A percentile compares a stretch with the other conserved stretches of the same genome.
These are phyloP conservation scores for Cotesia glomerata DNA, from an alignment of 1,140 invertebrate genomes.

Conservation along the genomic window DNA sequence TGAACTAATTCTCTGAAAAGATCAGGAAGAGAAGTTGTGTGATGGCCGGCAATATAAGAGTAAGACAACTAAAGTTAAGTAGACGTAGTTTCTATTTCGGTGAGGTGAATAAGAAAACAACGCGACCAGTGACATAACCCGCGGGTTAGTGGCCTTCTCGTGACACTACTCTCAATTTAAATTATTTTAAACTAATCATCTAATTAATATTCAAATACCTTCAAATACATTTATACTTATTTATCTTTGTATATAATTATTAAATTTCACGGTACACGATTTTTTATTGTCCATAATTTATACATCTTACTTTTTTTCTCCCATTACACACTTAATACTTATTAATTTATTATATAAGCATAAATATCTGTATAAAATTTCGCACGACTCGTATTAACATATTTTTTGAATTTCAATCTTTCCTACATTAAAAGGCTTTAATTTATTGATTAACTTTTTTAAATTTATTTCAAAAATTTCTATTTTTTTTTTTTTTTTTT, in stretches of 20 bases:
- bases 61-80: slow-evolving; percentile 14
- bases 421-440: too few relatives aligned
- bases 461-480: background rate
- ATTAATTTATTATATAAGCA: too few relatives aligned
- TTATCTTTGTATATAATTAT: too few relatives aligned
- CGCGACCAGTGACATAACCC: slow-evolving; percentile 38
- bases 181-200: background rate
- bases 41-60: slow-evolving; percentile 14
- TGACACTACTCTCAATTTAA: slow-evolving; percentile 13
- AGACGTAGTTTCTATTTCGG: slow-evolving; percentile 38
- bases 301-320: background rate
- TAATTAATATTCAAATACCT: background rate
- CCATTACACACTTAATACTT: slow-evolving; percentile 5
- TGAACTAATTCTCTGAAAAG: background rate
- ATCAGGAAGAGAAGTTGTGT: slow-evolving; percentile 14
- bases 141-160: slow-evolving; percentile 38
- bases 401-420: background rate
- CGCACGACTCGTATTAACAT: too few relatives aligned
- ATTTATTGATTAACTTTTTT: background rate
- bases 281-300: background rate
- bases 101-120: slow-evolving; percentile 28
- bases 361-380: too few relatives aligned
- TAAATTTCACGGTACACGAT: too few relatives aligned
- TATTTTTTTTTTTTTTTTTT: background rate
- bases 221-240: too few relatives aligned